Base-by-base conservation (phyloP, 2,888 invertebrate species). In the Ophraella communa region DNA sequence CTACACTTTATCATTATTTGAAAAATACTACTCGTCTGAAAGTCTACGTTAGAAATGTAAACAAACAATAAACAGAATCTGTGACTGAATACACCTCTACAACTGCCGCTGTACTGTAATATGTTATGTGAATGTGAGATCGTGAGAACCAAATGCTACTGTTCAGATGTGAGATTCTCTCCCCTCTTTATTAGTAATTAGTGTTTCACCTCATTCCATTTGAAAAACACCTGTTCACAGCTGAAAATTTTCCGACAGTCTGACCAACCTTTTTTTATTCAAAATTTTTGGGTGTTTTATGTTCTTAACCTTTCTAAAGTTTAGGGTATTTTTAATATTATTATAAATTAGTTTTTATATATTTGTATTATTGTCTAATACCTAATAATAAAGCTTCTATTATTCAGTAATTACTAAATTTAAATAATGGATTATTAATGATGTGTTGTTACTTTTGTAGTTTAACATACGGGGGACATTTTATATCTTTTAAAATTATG, bases 161-260 rank as follows among this genome's bases (percentile, higher is more conserved):
- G 69, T 67, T 62, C 66, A 59, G 57, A 61, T 68, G 59, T 51
- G 60, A 59, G 57, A 54, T 67, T 71, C 67, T 78, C 80, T 79
- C 80, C 79, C 78, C 76, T 77, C 73, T 73, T 67, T 14, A 14
- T 60, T 71, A 65, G 63, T 67, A 67, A 57, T 73, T 73, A 75
- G 77, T 78, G 84, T 84, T 83, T 84, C 86, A 84, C 85, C 86
- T 87, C 62, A 62, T 64, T 71, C 84, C 87, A 86, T 88, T 88
- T 86, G 86, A 87, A 85, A 88, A 89, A 90, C 91, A 91, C 91
- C 91, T 91, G 91, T 90, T 90, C 87, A 83, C 84, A 84, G 81
- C 82, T 83, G 83, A 83, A 86, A 87, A 39, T 88, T 90, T 90
- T 89, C 90, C 87, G 87, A 87, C 85, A 84, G 85, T 84, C 80